Evolutionary conservation across 2,888 invertebrate species (phyloP).

Genomic region (Drosophila mayaguana): DNA sequence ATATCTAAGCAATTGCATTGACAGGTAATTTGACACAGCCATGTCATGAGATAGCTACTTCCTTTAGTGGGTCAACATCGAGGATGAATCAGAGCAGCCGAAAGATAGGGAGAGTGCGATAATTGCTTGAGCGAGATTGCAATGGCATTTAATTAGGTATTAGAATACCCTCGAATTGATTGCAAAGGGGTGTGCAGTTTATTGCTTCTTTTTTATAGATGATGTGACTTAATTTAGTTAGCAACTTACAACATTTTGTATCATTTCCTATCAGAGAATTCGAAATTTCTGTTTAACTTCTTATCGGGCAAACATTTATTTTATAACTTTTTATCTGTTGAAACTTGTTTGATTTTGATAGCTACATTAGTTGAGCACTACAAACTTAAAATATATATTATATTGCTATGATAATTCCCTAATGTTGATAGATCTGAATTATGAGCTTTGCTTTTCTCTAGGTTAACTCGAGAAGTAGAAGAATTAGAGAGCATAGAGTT

Average conservation of each 20-base stretch:
- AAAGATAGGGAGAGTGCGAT: not conserved
- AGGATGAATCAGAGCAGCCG: slow-evolving; percentile 36
- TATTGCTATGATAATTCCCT: not conserved
- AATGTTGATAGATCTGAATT: not conserved
- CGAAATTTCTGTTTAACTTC: not conserved
- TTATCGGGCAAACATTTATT: slow-evolving; percentile 1
- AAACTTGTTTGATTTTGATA: not conserved
- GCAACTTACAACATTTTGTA: not conserved
- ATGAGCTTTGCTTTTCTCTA: not conserved
- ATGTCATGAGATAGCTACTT: slow-evolving; percentile 57
- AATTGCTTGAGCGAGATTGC: not conserved
- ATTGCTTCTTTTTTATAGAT: not conserved
- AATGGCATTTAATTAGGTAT: slow-evolving; percentile 55
- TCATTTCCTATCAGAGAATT: not conserved
- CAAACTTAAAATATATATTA: not conserved
- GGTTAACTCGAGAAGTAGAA: not conserved
- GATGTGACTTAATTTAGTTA: not conserved
- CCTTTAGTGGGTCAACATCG: slow-evolving; percentile 48
- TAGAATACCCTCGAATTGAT: not conserved
- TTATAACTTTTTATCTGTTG: not conserved
- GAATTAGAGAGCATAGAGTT: too few relatives aligned
- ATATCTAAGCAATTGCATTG: slow-evolving; percentile 32
- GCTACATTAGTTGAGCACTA: not conserved
- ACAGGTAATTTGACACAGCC: not conserved
- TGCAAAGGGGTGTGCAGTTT: not conserved